Evolutionary conservation across 1,140 invertebrate genomes (phyloP).

Genomic region (Zaprionus vittiger): DNA sequence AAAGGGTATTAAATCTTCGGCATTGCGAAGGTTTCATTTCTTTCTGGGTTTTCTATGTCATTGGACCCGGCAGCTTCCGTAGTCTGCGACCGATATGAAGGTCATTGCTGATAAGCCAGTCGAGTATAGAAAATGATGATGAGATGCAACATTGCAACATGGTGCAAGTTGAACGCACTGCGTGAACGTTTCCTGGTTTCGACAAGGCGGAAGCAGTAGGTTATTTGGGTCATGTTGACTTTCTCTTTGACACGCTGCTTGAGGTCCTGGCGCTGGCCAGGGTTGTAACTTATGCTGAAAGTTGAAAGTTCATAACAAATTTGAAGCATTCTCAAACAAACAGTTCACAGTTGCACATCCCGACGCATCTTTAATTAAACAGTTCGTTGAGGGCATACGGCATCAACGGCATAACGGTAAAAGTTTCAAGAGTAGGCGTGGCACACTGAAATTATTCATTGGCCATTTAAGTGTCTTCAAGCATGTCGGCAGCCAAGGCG

Average conservation of each 20-base stretch:
- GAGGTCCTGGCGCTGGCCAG: not conserved
- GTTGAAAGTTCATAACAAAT: not conserved
- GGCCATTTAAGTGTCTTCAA: slow-evolving; percentile 74
- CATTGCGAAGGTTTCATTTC: not conserved
- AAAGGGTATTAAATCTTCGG: too few species aligned
- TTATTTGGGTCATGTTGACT: slow-evolving; percentile 49
- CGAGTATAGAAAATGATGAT: slow-evolving; percentile 37
- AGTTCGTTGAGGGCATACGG: slow-evolving; percentile 36
- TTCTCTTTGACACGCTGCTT: not conserved
- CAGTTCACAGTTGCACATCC: slow-evolving; percentile 18
- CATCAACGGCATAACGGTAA: slow-evolving; percentile 44
- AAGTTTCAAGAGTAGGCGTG: slow-evolving; percentile 57
- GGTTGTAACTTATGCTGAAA: not conserved
- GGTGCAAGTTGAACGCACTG: slow-evolving; percentile 58
- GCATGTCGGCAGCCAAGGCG: slow-evolving; percentile 40
- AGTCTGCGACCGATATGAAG: slow-evolving; percentile 54
- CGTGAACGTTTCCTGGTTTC: slow-evolving; percentile 52
- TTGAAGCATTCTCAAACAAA: slow-evolving; percentile 32
- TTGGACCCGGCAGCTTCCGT: slow-evolving; percentile 39
- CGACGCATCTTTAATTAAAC: slow-evolving; percentile 23
- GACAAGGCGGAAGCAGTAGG: slow-evolving; percentile 49
- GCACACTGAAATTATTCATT: slow-evolving; percentile 78
- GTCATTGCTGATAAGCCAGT: slow-evolving; percentile 75
- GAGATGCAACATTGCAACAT: slow-evolving; percentile 9
- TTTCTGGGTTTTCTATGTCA: slow-evolving; percentile 33